A percentile compares a stretch with the other conserved stretches of the same genome.
Evolutionary conservation across 2,113 vertebrate species (phyloP).

Genomic region (Paedocypris sp.): DNA sequence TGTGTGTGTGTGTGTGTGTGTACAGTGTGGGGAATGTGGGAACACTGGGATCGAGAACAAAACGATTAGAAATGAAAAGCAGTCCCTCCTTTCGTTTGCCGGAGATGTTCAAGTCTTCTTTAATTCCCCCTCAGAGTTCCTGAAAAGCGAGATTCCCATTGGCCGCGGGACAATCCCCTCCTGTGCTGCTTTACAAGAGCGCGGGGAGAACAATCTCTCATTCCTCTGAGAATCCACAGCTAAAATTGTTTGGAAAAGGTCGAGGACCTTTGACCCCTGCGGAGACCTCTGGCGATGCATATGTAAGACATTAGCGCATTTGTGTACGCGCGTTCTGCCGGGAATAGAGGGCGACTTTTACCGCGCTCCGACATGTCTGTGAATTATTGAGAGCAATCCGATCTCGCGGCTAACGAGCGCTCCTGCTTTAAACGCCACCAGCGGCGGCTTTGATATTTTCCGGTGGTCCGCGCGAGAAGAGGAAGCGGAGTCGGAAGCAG

Average conservation of each 20-base stretch:
- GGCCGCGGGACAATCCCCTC: conserved; percentile 40
- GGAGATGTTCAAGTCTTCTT: conserved; percentile 20
- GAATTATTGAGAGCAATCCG: too few relatives aligned
- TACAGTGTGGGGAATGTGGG: too few relatives aligned
- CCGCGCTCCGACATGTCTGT: not conserved
- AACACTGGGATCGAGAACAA: too few relatives aligned
- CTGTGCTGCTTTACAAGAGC: conserved; percentile 50
- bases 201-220: conserved; percentile 46
- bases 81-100: too few relatives aligned
- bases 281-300: conserved; percentile 59
- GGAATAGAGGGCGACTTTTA: conserved; percentile 16
- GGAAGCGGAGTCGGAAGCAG: too few relatives aligned
- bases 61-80: too few relatives aligned
- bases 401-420: too few relatives aligned
- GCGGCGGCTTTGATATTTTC: too few relatives aligned
- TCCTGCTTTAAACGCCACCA: too few relatives aligned
- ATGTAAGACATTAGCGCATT: conserved; percentile 66
- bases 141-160: conserved; percentile 29
- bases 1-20: too few relatives aligned
- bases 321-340: conserved; percentile 50
- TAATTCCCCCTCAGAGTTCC: conserved; percentile 22
- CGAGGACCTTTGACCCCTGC: conserved; percentile 57
- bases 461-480: too few relatives aligned
- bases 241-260: conserved; percentile 67
- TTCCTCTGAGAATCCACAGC: conserved; percentile 56